Percentiles rank a stretch among this genome's conserved stretches.
Evolutionary conservation across 2,797 vertebrate species (phyloP).

Genomic region (Xenops minutus): DNA sequence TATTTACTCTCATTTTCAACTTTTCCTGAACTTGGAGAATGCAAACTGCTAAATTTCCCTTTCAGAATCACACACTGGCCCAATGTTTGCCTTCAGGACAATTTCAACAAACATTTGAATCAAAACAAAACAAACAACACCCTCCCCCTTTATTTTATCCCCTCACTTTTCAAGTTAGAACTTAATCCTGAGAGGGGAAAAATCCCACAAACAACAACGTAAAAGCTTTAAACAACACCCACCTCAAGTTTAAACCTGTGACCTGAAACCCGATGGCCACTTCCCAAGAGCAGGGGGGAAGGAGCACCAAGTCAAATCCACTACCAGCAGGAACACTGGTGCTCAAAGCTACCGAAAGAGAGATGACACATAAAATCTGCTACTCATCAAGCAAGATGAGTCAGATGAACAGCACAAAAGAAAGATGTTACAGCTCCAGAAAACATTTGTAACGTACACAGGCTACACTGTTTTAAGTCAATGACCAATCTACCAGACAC

Average conservation of each 20-base stretch:
- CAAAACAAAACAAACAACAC: not conserved
- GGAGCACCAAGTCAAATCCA: not conserved
- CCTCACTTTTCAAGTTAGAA: not conserved
- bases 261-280: not conserved
- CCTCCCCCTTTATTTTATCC: not conserved
- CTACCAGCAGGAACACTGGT: not conserved
- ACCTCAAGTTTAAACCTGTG: not conserved
- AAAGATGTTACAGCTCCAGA: not conserved
- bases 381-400: not conserved
- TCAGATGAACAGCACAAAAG: not conserved
- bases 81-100: not conserved
- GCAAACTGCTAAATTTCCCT: not conserved
- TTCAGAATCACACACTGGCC: not conserved
- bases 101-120: not conserved
- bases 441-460: not conserved
- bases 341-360: not conserved
- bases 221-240: not conserved
- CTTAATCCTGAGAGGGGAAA: not conserved
- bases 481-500: not conserved
- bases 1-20: not conserved
- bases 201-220: not conserved
- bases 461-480: not conserved
- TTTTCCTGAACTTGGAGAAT: not conserved
- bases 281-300: not conserved
- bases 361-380: not conserved